Evolutionary conservation across 2,113 vertebrate genomes (phyloP).

Genomic region (Guaruba guarouba): DNA sequence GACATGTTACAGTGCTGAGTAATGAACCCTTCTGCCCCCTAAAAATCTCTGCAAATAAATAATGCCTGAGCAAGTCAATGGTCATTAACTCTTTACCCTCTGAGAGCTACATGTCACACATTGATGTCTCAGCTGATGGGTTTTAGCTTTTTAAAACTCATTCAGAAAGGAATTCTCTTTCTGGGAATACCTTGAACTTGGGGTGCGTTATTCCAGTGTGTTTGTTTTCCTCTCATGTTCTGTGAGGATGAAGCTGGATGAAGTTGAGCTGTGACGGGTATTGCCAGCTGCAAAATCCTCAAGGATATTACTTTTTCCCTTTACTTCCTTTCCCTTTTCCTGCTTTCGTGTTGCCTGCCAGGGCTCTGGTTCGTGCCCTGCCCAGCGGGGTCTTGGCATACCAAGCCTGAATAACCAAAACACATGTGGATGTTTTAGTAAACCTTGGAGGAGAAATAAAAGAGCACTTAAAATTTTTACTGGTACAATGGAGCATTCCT

Average conservation of each 20-base stretch:
- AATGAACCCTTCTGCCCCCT: slow-evolving; percentile 45
- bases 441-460: neutral
- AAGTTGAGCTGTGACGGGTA: neutral
- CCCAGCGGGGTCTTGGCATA: slow-evolving; percentile 82
- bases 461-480: neutral
- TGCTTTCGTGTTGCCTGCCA: neutral
- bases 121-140: neutral
- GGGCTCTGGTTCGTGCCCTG: slow-evolving; percentile 52
- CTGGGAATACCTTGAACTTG: neutral
- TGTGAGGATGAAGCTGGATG: neutral
- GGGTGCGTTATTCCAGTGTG: neutral
- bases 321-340: slow-evolving; percentile 6
- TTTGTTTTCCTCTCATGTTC: neutral
- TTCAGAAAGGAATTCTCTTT: neutral
- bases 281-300: neutral
- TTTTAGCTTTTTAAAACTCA: neutral
- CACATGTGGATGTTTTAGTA: neutral
- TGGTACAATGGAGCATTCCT: neutral
- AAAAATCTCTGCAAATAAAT: slow-evolving; percentile 34
- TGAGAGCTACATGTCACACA: neutral
- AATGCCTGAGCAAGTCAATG: slow-evolving; percentile 16
- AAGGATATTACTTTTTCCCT: slow-evolving; percentile 18
- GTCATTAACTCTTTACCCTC: slow-evolving; percentile 37
- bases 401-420: slow-evolving; percentile 75
- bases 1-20: slow-evolving; percentile 29